Conservation (phyloP, 2,113 vertebrate species). For the Nothocercus julius region DNA sequence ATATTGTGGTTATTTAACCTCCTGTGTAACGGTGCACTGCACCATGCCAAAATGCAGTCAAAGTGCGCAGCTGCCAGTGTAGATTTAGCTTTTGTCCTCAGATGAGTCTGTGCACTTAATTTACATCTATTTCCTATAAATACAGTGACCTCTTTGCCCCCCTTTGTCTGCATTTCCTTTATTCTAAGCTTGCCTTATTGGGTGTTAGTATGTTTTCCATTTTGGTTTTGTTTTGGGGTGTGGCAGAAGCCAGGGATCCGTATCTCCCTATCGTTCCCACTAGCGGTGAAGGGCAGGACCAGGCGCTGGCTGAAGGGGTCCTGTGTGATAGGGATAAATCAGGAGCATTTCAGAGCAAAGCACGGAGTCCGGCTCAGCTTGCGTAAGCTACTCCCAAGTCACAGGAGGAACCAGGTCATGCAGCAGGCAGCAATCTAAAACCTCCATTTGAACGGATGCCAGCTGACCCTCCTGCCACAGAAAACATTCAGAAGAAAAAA, state of each 20-base stretch:
- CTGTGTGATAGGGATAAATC: not conserved
- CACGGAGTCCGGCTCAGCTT: slow-evolving; percentile 3
- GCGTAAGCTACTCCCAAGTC: slow-evolving; percentile 18
- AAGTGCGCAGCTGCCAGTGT: not conserved
- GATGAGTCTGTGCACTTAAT: not conserved
- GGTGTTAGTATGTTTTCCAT: not conserved
- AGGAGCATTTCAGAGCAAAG: slow-evolving; percentile 4
- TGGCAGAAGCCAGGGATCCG: not conserved
- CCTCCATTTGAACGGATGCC: slow-evolving; percentile 40
- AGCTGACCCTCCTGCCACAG: not conserved
- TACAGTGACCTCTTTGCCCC: not conserved
- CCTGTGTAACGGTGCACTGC: not conserved
- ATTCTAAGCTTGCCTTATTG: not conserved
- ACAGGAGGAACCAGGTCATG: slow-evolving; percentile 29
- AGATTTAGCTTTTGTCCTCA: not conserved
- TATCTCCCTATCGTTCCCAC: not conserved
- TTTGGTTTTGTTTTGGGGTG: not conserved
- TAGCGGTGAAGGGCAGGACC: not conserved
- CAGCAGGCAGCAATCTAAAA: slow-evolving; percentile 28
- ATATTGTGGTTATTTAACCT: not conserved
- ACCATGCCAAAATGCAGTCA: not conserved
- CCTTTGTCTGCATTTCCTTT: not conserved
- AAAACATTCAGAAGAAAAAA: slow-evolving; percentile 7
- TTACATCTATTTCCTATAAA: not conserved
- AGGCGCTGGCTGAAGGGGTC: not conserved